These are phyloP conservation scores for Cryptoblepharus egeriae DNA, from an alignment of 2,797 vertebrate species.

Conservation along the genomic window DNA sequence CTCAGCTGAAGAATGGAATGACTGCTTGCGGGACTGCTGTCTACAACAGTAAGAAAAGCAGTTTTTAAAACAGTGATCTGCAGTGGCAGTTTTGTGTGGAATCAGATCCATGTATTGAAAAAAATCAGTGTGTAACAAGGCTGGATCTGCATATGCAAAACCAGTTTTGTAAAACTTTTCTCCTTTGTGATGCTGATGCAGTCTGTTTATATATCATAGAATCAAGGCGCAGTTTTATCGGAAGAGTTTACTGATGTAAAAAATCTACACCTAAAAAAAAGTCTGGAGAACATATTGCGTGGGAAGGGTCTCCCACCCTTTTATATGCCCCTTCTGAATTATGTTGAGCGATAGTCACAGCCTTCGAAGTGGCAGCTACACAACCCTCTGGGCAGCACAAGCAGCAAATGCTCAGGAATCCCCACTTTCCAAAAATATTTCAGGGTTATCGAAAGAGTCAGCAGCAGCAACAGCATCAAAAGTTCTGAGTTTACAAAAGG, in stretches of 20 bases:
- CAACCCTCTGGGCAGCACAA: background rate
- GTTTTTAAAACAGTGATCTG: no score
- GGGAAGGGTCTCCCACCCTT: background rate
- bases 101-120: no score
- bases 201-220: conserved; percentile 6
- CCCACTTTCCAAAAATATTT: background rate
- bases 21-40: no score
- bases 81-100: no score
- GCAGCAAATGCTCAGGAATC: background rate
- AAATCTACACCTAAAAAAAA: conserved; percentile 5
- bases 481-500: conserved; percentile 78
- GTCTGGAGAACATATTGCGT: background rate
- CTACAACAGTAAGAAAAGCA: no score
- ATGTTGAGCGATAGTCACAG: background rate
- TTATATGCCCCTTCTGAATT: background rate
- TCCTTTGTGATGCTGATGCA: conserved; percentile 30
- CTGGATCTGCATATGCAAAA: no score
- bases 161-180: background rate
- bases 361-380: background rate
- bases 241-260: conserved; percentile 13
- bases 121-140: no score
- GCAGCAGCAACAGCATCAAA: conserved; percentile 33
- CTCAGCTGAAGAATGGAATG: no score
- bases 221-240: conserved; percentile 2
- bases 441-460: background rate